Evolutionary conservation across 2,797 vertebrate genomes (phyloP), one percentile per base, ranked within the genome.

Genomic region (Echiichthys vipera): DNA sequence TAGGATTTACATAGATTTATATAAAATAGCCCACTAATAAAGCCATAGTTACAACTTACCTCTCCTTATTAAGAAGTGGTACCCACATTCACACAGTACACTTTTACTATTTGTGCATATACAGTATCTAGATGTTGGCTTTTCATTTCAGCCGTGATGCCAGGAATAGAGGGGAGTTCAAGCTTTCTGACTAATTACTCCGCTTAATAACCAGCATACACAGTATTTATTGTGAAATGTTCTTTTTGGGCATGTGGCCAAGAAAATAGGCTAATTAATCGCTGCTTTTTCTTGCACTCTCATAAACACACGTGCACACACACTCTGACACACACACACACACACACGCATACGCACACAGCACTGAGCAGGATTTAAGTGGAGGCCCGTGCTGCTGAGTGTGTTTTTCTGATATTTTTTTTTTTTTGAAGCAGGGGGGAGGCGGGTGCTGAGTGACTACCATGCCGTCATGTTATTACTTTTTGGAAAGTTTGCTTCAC

Each of bases 401-500:
- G 75, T 71, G 79, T 77, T 65, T 84, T 83, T 78, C 53, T 74
- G 71, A 49, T 45, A 51, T 36, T 39, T 49, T 45, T 30, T 30
- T 25, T 54, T 36, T 27, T 15, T 10, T 7, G 1, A 8, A 1
- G 20, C 17, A 12, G 22, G 36, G 15, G 17, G 7, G 40, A 11
- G 34, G 25, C n/a, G 42, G n/a, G 47, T 71, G 80, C 66, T 71
- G 80, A 83, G 72, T 64, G 82, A 87, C 78, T 78, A 71, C 83
- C 65, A 88, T 85, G 83, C 80, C 74, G 72, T 90, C 82, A 80
- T 91, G 89, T 90, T 91, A 88, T 88, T 91, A 81, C 86, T 83
- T 68, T 88, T 92, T 89, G 89, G 90, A 91, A 91, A 89, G 77
- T 84, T 88, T 80, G 84, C 85, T 89, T 89, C 87, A 87, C 59